Evolutionary conservation across 2,797 vertebrate species (phyloP), one percentile per base, ranked within the genome.

Genomic region (Chrosomus eos): DNA sequence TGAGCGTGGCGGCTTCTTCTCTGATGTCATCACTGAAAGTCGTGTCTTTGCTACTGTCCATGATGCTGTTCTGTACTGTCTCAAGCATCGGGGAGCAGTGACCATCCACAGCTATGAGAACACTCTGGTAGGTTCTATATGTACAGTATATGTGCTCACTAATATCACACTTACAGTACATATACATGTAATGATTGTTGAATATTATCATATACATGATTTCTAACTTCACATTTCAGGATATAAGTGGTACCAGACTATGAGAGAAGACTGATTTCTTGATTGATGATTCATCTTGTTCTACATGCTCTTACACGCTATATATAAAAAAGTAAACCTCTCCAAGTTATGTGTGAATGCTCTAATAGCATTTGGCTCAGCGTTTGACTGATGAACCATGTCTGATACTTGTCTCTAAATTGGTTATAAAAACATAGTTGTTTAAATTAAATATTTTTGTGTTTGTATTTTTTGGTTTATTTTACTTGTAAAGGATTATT

Each of bases 1-100:
- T 45, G 97, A 99, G 88, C 85, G 77, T 0, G 96, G 97, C 0
- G 90, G 93, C 51, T 98, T 99, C 92, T 99, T 99, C 88, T 95
- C 95, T 0, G 90, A 95, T 0, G 85, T 90, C 1, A 93, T 99
- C 91, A 96, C 96, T 38, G 98, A 99, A 91, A 92, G 92, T 60
- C 91, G 72, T 67, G 94, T 99, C 75, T 99, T 99, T 76, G 93
- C 94, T 67, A 96, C 97, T 0, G 93, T 99, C 73, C 96, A 98
- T 0, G 97, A 97, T 0, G 96, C 97, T 0, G 96, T 98, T 70
- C 91, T 96, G 48, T 88, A 93, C 91, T 95, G 95, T 88, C 89
- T 93, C 74, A 80, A 92, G 79, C 89, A 93, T 58, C 92, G 72
- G 0, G 93, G 91, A 74, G 90, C 90, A 0, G 76, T 90, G 28